These are phyloP conservation scores for Arnoldichthys spilopterus DNA, from an alignment of 2,797 vertebrate species.

Conservation along the genomic window DNA sequence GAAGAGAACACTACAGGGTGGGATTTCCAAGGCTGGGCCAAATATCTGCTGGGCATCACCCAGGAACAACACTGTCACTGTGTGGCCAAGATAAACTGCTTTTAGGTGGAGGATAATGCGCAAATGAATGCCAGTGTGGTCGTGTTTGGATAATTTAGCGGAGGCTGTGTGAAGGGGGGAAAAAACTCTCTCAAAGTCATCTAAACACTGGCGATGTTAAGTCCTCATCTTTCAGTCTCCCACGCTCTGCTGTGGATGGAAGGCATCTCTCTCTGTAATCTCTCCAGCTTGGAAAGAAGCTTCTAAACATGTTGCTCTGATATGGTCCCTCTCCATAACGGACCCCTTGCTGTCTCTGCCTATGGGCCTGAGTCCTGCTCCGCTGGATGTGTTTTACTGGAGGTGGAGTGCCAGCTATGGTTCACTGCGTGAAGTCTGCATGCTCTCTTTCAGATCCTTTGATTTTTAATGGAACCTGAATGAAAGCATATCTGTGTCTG, in stretches of 20 bases:
- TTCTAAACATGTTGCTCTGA: slow-evolving; percentile 46
- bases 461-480: slow-evolving; percentile 47
- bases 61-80: slow-evolving; percentile 77
- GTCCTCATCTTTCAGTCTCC: slow-evolving; percentile 63
- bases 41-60: slow-evolving; percentile 70
- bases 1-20: slow-evolving; percentile 67
- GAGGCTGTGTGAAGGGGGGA: slow-evolving; percentile 57
- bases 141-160: slow-evolving; percentile 78
- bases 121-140: slow-evolving; percentile 77
- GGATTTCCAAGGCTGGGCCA: slow-evolving; percentile 72
- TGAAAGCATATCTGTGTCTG: slow-evolving; percentile 49
- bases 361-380: slow-evolving; percentile 30
- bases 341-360: slow-evolving; percentile 13
- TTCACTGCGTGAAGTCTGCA: slow-evolving; percentile 31
- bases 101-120: slow-evolving; percentile 64
- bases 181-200: slow-evolving; percentile 73
- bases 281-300: slow-evolving; percentile 20
- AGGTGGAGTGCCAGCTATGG: slow-evolving; percentile 41
- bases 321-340: slow-evolving; percentile 32
- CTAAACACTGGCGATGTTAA: slow-evolving; percentile 70
- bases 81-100: slow-evolving; percentile 74
- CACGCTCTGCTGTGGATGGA: slow-evolving; percentile 54
- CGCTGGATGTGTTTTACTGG: slow-evolving; percentile 39
- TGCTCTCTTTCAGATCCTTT: slow-evolving; percentile 42
- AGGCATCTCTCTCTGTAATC: slow-evolving; percentile 23